A percentile compares a stretch with the other conserved stretches of the same genome.
phyloP scores from a whole-genome alignment of 2,888 invertebrate genomes.

The Epirrhoe alternata region DNA sequence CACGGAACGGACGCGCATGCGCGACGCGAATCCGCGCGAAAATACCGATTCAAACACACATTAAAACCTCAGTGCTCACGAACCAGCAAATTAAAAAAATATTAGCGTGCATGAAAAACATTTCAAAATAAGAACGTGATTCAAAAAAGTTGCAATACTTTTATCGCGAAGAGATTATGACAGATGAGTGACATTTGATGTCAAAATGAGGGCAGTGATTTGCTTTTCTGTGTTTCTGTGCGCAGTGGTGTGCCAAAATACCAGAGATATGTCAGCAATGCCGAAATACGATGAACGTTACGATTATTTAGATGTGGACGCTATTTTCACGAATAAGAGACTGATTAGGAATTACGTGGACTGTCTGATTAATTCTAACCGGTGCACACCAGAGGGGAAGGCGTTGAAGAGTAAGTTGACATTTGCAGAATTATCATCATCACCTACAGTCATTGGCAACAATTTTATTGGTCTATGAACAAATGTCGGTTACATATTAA shows the following conservation, averaged over 20 bases:
- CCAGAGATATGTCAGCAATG: slow-evolving; percentile 65
- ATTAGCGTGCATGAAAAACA: background rate
- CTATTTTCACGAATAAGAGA: slow-evolving; percentile 88
- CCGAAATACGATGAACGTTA: slow-evolving; percentile 85
- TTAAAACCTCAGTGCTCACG: background rate
- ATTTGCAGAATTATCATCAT: background rate
- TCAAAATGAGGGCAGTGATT: slow-evolving; percentile 68
- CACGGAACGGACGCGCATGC: slow-evolving; percentile 56
- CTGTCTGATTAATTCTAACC: slow-evolving; percentile 87
- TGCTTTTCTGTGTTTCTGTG: slow-evolving; percentile 63
- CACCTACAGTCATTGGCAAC: background rate
- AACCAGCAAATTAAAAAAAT: background rate
- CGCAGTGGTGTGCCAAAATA: slow-evolving; percentile 64
- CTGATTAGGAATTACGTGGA: slow-evolving; percentile 89
- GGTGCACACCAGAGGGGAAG: slow-evolving; percentile 90
- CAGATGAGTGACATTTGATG: slow-evolving; percentile 23
- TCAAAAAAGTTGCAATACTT: background rate
- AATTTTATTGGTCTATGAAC: no score
- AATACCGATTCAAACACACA: slow-evolving; percentile 3
- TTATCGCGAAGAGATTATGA: slow-evolving; percentile 10
- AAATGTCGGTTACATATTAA: no score
- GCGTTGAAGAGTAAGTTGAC: slow-evolving; percentile 88
- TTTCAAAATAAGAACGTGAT: background rate
- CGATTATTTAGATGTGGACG: slow-evolving; percentile 89
- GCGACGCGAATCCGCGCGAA: slow-evolving; percentile 46